These are phyloP conservation scores for Podarcis raffonei DNA, from an alignment of 2,113 vertebrate species.

Conservation along the genomic window DNA sequence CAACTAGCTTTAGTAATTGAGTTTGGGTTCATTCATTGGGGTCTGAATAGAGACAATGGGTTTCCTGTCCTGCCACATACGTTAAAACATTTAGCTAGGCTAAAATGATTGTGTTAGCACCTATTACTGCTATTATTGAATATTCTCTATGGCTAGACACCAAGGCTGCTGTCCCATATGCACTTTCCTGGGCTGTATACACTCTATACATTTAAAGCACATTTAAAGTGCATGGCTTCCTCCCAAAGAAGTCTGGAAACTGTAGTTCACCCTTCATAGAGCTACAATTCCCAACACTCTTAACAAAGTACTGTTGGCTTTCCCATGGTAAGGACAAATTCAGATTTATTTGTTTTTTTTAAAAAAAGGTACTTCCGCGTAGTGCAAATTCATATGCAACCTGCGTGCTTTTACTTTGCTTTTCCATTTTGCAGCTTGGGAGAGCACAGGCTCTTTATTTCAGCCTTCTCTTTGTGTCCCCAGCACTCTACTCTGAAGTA, in stretches of 20 bases:
- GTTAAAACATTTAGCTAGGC: background rate
- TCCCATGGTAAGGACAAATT: too few relatives aligned
- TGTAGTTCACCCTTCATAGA: too few relatives aligned
- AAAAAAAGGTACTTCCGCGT: too few relatives aligned
- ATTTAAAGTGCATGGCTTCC: too few relatives aligned
- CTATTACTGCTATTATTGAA: background rate
- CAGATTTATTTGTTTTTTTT: too few relatives aligned
- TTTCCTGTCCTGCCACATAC: background rate
- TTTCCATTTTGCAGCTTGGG: too few relatives aligned
- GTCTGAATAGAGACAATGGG: background rate
- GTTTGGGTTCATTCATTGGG: background rate
- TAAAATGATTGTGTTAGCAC: background rate
- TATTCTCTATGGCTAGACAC: background rate
- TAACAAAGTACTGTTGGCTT: too few relatives aligned
- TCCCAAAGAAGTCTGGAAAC: too few relatives aligned
- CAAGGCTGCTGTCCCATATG: background rate
- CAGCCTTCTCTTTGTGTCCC: background rate
- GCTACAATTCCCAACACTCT: too few relatives aligned
- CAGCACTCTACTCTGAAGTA: background rate
- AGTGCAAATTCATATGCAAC: too few relatives aligned
- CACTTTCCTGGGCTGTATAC: background rate
- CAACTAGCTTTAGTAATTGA: background rate
- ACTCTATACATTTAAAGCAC: too few relatives aligned
- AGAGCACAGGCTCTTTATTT: background rate
- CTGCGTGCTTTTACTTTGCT: too few relatives aligned